Conservation (phyloP, 2,113 vertebrate genomes). For the Limnothrissa miodon region DNA sequence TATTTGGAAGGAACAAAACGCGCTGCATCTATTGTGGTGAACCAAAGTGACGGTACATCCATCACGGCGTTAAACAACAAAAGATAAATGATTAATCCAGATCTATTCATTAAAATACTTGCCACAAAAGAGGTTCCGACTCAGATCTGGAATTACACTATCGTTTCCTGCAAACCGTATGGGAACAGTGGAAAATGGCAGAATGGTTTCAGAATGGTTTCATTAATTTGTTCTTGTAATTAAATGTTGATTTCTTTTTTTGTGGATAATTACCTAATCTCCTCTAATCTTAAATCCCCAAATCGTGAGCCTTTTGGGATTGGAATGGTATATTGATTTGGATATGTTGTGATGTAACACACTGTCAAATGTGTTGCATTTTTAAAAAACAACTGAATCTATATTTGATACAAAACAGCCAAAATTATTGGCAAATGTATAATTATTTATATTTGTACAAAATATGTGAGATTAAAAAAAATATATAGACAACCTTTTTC, state of each 20-base stretch:
- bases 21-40: conserved; percentile 75
- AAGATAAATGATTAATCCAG: conserved; percentile 80
- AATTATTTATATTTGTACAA: background rate
- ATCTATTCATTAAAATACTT: conserved; percentile 80
- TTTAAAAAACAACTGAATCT: background rate
- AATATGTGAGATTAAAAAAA: background rate
- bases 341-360: background rate
- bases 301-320: background rate
- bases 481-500: background rate
- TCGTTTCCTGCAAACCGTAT: conserved; percentile 66
- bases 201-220: conserved; percentile 55
- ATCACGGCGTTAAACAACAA: conserved; percentile 75
- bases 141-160: conserved; percentile 64
- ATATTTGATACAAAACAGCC: background rate
- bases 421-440: background rate
- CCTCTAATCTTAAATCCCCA: conserved; percentile 60
- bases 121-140: conserved; percentile 62
- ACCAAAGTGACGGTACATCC: conserved; percentile 77
- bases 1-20: conserved; percentile 85
- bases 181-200: conserved; percentile 40
- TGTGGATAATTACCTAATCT: conserved; percentile 76
- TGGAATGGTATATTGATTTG: background rate
- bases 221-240: conserved; percentile 77
- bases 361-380: background rate
- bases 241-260: conserved; percentile 70